Percentiles rank a stretch among this genome's conserved stretches.
Conservation (phyloP, 2,113 vertebrate genomes). For the Etia nguti region DNA sequence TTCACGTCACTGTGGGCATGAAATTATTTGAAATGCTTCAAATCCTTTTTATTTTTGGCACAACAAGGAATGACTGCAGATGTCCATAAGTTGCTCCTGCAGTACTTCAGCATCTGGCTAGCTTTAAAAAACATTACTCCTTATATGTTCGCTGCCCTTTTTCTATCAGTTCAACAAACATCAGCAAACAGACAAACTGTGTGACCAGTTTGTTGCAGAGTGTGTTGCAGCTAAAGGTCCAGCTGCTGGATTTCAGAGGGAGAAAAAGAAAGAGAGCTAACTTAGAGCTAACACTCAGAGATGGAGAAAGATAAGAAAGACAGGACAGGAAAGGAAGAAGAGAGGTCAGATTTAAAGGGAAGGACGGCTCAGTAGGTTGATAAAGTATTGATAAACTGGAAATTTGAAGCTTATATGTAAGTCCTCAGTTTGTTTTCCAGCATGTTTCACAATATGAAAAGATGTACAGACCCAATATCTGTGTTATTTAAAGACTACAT, state of each 20-base stretch:
- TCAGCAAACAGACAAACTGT: background rate
- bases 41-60: background rate
- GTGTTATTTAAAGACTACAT: background rate
- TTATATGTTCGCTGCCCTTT: background rate
- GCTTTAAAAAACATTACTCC: background rate
- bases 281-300: background rate
- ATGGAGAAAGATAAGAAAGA: background rate
- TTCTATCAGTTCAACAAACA: background rate
- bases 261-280: background rate
- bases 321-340: background rate
- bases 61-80: rapidly evolving
- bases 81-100: background rate
- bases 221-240: background rate
- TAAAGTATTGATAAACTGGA: background rate
- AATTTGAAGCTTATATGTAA: background rate
- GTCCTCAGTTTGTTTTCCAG: background rate
- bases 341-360: background rate
- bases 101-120: background rate
- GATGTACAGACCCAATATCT: background rate
- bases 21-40: background rate
- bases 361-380: background rate
- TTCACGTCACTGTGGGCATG: background rate
- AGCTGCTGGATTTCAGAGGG: background rate
- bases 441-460: background rate
- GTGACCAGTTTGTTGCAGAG: background rate